phyloP scores from a whole-genome alignment of 2,113 vertebrate genomes.

The Lonchura striata region DNA sequence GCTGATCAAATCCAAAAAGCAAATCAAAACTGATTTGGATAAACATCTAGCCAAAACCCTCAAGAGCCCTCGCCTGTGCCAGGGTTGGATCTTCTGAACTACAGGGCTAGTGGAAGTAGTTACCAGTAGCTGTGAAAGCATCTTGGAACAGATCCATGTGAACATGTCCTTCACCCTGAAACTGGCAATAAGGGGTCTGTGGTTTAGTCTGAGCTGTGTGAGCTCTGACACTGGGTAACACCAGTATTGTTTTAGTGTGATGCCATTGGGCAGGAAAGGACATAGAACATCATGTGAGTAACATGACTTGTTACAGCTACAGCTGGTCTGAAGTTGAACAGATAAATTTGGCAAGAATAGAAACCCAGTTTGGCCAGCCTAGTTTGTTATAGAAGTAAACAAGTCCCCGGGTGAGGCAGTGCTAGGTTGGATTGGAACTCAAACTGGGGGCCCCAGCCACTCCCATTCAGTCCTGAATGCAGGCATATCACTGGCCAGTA shows the following conservation, averaged over 20 bases:
- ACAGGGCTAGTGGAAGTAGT: rapidly evolving
- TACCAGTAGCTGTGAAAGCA: not conserved
- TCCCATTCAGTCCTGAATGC: not conserved
- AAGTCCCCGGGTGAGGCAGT: not conserved
- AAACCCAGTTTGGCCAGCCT: not conserved
- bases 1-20: not conserved
- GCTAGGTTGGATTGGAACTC: not conserved
- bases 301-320: not conserved
- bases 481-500: too few relatives aligned
- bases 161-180: not conserved
- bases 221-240: not conserved
- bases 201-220: not conserved
- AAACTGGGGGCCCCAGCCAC: not conserved
- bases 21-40: not conserved
- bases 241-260: not conserved
- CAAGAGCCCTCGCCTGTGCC: rapidly evolving
- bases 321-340: not conserved
- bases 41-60: not conserved
- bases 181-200: not conserved
- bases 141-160: not conserved
- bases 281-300: not conserved
- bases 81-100: not conserved
- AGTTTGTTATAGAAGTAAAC: not conserved
- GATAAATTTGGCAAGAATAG: not conserved
- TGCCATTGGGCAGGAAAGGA: not conserved